A percentile compares a stretch with the other conserved stretches of the same genome.
These are phyloP conservation scores for Serinus canaria DNA, from an alignment of 2,113 vertebrate genomes.

Conservation along the genomic window DNA sequence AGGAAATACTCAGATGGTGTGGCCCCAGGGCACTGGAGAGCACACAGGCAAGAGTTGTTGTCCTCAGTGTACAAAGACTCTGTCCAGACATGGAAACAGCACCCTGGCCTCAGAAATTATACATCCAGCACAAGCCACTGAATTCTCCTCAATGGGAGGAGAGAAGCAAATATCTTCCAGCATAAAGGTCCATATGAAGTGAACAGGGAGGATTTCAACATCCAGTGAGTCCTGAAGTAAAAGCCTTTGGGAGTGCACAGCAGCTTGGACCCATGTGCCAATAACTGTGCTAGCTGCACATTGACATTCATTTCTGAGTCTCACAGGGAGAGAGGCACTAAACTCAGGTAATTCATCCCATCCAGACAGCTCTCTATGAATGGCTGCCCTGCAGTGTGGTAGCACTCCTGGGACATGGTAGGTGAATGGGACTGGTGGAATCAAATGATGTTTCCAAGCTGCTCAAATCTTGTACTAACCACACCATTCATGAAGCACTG, in stretches of 20 bases:
- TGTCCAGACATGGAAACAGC: not conserved
- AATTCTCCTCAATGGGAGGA: not conserved
- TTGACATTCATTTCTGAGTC: not conserved
- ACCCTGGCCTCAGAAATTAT: fast-evolving
- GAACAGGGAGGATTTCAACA: not conserved
- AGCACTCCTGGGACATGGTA: too few species aligned
- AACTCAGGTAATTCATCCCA: not conserved
- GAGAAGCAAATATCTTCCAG: not conserved
- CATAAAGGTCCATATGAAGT: not conserved
- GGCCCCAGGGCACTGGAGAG: not conserved
- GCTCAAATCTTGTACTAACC: not conserved
- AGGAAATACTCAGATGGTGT: fast-evolving
- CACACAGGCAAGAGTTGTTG: not conserved
- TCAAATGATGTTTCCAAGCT: not conserved
- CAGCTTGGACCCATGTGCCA: fast-evolving
- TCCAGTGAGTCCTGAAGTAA: not conserved
- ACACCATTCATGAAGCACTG: not conserved
- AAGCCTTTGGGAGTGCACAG: not conserved
- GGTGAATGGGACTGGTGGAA: not conserved
- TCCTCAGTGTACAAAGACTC: not conserved
- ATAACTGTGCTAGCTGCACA: not conserved
- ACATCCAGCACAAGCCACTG: not conserved
- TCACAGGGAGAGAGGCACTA: not conserved
- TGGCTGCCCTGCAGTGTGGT: fast-evolving
- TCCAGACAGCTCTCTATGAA: not conserved